Evolutionary conservation across 2,888 invertebrate genomes (phyloP).

Genomic region (Andrena fulva): DNA sequence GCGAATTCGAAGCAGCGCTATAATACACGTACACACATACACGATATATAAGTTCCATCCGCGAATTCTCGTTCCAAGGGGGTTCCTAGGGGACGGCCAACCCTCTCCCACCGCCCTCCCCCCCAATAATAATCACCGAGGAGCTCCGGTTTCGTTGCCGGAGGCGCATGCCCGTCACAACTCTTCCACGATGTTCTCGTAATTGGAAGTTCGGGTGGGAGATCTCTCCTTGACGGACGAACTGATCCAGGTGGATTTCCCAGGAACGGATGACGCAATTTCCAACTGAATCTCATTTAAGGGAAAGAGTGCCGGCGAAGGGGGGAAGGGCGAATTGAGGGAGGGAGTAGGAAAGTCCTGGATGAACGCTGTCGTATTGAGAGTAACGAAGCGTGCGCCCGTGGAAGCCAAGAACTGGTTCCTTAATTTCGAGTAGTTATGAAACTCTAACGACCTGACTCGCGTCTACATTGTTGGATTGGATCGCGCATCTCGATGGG

Average conservation of each 20-base stretch:
- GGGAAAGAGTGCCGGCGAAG: constrained; percentile 12
- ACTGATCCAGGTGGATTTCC: constrained; percentile 64
- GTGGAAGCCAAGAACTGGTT: neutral
- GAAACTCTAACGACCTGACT: constrained; percentile 30
- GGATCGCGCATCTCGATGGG: neutral
- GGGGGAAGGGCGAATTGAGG: neutral
- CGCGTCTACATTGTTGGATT: neutral
- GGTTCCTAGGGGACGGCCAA: constrained; percentile 9
- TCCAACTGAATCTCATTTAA: constrained; percentile 56
- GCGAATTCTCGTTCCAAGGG: constrained; percentile 8
- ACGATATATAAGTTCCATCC: neutral
- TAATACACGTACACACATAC: neutral
- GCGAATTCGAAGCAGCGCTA: constrained; percentile 5
- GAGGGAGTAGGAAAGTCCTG: neutral
- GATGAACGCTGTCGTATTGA: constrained; percentile 15
- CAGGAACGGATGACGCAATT: constrained; percentile 60
- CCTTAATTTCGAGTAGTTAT: constrained; percentile 38
- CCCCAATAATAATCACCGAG: constrained; percentile 55
- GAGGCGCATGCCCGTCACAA: constrained; percentile 54
- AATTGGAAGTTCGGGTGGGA: constrained; percentile 70
- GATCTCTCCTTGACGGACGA: constrained; percentile 63
- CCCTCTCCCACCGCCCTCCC: constrained; percentile 2
- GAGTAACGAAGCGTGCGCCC: constrained; percentile 27
- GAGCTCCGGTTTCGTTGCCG: constrained; percentile 43
- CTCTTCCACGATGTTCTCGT: constrained; percentile 67